Percentiles rank a stretch among this genome's conserved stretches.
Evolutionary conservation across 1,140 invertebrate genomes (phyloP).

Genomic region (Euglossa dilemma): DNA sequence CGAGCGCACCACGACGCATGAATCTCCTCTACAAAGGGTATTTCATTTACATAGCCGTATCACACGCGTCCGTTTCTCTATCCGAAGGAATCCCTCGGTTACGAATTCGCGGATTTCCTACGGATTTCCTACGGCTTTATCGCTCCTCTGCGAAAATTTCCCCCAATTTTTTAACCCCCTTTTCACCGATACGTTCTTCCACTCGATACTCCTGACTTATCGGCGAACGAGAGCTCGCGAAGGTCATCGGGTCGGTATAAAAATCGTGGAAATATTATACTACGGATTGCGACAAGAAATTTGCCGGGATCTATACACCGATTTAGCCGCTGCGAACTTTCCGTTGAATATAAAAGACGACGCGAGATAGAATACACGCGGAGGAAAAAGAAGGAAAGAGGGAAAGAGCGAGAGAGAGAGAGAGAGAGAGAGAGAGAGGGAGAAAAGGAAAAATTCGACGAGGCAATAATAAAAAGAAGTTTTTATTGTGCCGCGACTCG

Average conservation of each 20-base stretch:
- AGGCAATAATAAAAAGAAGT: slow-evolving; percentile 60
- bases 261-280: neutral
- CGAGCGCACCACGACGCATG: slow-evolving; percentile 33
- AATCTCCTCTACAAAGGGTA: slow-evolving; percentile 41
- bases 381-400: neutral
- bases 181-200: too few species aligned
- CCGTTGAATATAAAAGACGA: neutral
- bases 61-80: neutral
- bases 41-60: slow-evolving; percentile 36
- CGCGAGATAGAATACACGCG: neutral
- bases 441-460: neutral
- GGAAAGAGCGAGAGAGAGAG: neutral
- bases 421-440: too few species aligned
- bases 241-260: neutral
- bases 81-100: neutral
- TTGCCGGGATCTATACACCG: neutral
- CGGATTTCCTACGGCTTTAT: neutral
- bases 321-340: neutral
- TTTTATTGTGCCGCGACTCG: slow-evolving; percentile 59
- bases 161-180: too few species aligned
- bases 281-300: neutral
- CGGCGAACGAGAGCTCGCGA: neutral
- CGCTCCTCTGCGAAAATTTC: too few species aligned
- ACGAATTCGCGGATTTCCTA: neutral
- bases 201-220: neutral